phyloP scores from a whole-genome alignment of 2,797 vertebrate species.

The Gallirallus australis region DNA sequence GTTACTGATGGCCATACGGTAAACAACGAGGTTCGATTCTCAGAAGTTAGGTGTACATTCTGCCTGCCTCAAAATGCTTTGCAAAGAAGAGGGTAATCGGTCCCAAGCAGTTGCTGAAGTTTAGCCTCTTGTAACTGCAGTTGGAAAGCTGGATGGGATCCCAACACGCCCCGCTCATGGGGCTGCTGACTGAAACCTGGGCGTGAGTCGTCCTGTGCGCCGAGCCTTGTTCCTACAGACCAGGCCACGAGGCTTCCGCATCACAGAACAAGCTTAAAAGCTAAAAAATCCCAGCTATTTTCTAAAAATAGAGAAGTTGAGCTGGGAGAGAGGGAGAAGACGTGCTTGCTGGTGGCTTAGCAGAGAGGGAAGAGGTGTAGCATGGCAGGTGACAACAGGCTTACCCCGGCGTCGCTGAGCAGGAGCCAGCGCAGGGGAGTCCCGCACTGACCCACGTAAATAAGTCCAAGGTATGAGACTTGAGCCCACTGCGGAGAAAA shows the following conservation, averaged over 20 bases:
- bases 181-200: background rate
- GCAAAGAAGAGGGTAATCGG: background rate
- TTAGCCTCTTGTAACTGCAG: background rate
- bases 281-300: background rate
- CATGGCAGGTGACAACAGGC: background rate
- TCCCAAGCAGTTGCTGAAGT: background rate
- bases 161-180: fast-evolving
- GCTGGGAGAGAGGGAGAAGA: background rate
- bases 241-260: background rate
- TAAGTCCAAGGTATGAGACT: background rate
- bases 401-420: background rate
- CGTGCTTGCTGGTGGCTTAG: fast-evolving
- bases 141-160: background rate
- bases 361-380: background rate
- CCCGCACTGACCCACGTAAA: background rate
- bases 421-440: background rate
- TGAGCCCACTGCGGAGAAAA: background rate
- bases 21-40: background rate
- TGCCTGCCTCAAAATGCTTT: background rate
- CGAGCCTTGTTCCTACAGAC: background rate
- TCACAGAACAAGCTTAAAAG: background rate
- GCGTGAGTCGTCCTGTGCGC: background rate
- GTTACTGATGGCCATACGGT: background rate
- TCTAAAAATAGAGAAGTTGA: background rate
- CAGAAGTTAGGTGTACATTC: background rate